Evolutionary conservation across 2,888 invertebrate species (phyloP).

Genomic region (Leptarthrus brevirostris): DNA sequence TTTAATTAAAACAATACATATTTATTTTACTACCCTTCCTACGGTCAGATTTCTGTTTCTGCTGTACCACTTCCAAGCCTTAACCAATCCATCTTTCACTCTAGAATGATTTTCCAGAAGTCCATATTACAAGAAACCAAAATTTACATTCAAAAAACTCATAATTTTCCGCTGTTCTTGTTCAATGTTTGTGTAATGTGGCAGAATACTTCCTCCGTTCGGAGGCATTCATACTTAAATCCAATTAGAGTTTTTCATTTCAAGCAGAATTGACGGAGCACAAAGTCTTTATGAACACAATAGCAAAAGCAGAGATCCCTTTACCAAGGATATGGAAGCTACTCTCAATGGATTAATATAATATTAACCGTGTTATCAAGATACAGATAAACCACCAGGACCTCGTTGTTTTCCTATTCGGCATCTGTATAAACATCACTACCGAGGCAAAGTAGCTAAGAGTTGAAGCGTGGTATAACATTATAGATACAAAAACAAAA

Average conservation of each 20-base stretch:
- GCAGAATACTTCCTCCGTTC: constrained; percentile 8
- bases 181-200: background rate
- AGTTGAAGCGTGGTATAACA: constrained; percentile 12
- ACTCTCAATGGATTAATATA: constrained; percentile 40
- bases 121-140: too few species aligned
- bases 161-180: too few species aligned
- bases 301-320: constrained; percentile 6
- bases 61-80: too few species aligned
- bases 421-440: constrained; percentile 11
- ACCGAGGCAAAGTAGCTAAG: background rate
- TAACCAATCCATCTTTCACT: too few species aligned
- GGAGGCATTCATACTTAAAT: constrained; percentile 18
- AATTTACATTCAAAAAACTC: too few species aligned
- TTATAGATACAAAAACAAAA: constrained; percentile 21
- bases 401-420: constrained; percentile 31
- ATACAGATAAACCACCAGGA: constrained; percentile 35
- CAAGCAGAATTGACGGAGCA: constrained; percentile 13
- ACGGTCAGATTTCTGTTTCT: too few species aligned
- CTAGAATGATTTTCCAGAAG: too few species aligned
- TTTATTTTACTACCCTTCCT: too few species aligned
- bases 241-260: constrained; percentile 28
- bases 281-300: constrained; percentile 16
- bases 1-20: too few species aligned
- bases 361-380: constrained; percentile 46
- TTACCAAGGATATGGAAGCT: constrained; percentile 1